A percentile compares a stretch with the other conserved stretches of the same genome.
Evolutionary conservation across 2,797 vertebrate genomes (phyloP).

Genomic region (Acridotheres tristis): DNA sequence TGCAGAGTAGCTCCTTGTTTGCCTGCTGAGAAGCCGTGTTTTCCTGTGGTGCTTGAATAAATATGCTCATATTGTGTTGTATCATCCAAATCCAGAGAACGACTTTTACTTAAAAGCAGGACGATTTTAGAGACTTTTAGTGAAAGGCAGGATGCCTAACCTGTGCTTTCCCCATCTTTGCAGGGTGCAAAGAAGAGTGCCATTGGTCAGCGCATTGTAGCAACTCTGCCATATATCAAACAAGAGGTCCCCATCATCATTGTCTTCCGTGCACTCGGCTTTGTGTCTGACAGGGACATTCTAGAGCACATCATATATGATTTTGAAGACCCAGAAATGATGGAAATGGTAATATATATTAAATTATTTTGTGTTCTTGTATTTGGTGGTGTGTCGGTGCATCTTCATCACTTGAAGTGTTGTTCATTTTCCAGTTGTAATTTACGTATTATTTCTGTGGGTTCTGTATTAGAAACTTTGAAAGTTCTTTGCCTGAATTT

Average conservation of each 20-base stretch:
- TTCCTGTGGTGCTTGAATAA: neutral
- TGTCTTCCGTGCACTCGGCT: conserved; percentile 94
- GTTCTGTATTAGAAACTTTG: neutral
- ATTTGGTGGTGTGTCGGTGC: neutral
- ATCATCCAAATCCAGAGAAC: neutral
- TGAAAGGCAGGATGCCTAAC: neutral
- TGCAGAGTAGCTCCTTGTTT: neutral
- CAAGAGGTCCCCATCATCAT: conserved; percentile 99
- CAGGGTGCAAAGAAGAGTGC: conserved; percentile 98
- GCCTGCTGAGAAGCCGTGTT: neutral
- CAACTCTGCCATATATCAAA: conserved; percentile 95
- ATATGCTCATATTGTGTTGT: neutral
- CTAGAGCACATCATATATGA: conserved; percentile 99
- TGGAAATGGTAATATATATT: conserved; percentile 91
- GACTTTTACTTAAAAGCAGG: neutral
- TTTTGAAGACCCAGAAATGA: conserved; percentile 99
- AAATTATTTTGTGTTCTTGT: neutral
- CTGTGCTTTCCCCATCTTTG: neutral
- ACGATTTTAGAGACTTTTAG: neutral
- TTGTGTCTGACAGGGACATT: conserved; percentile 97
- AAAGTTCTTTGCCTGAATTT: neutral
- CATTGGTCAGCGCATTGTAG: conserved; percentile 96
- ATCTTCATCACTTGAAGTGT: neutral
- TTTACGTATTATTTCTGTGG: neutral
- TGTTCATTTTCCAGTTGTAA: neutral